phyloP scores from a whole-genome alignment of 2,888 invertebrate species.

The Plebejus melissa region DNA sequence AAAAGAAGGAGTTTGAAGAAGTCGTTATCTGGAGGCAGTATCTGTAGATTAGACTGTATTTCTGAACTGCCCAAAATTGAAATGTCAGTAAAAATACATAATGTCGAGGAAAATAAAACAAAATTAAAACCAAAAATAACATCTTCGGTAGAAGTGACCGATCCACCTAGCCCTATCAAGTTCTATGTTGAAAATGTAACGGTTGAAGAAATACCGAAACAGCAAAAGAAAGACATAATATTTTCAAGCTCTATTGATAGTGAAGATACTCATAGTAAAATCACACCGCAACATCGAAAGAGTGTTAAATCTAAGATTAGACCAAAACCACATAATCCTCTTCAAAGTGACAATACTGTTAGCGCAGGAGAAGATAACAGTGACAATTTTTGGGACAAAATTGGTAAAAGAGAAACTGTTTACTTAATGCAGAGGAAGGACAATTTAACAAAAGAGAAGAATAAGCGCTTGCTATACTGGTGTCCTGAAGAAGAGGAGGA shows the following conservation, averaged over 20 bases:
- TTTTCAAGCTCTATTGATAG: conserved; percentile 55
- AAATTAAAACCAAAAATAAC: conserved; percentile 77
- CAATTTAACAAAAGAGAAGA: conserved; percentile 59
- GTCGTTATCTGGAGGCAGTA: conserved; percentile 64
- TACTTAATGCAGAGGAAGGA: conserved; percentile 79
- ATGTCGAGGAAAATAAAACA: conserved; percentile 44
- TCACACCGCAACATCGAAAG: conserved; percentile 35
- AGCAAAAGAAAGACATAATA: conserved; percentile 60
- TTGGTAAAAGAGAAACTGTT: conserved; percentile 82
- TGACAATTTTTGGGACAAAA: conserved; percentile 82
- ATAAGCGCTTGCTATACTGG: conserved; percentile 60
- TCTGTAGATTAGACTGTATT: conserved; percentile 68
- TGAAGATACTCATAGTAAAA: conserved; percentile 30
- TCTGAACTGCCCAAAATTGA: conserved; percentile 63
- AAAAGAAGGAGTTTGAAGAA: conserved; percentile 66
- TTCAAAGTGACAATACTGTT: neutral
- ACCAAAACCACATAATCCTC: conserved; percentile 22
- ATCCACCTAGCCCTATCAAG: conserved; percentile 69
- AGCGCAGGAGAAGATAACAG: conserved; percentile 60
- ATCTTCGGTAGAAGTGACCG: conserved; percentile 72
- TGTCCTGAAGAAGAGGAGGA: conserved; percentile 54
- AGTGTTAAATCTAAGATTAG: conserved; percentile 34
- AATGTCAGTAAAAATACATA: conserved; percentile 35
- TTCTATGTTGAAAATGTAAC: conserved; percentile 77
- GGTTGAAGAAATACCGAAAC: conserved; percentile 76